Evolutionary conservation across 2,888 invertebrate genomes (phyloP).

Genomic region (Phyllotreta striolata): DNA sequence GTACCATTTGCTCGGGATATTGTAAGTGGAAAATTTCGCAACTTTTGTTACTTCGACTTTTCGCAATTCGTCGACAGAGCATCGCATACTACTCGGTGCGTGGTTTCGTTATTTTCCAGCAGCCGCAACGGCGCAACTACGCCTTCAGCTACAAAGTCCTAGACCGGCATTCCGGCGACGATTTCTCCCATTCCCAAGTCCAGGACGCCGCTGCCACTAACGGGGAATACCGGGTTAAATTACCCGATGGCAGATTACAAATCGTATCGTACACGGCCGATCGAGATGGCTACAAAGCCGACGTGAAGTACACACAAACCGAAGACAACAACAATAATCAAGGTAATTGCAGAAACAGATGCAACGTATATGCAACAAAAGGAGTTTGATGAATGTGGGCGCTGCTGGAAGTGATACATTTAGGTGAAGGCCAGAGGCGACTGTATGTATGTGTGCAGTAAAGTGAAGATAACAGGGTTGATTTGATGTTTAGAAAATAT

Average conservation of each 20-base stretch:
- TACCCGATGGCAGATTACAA: slow-evolving; percentile 73
- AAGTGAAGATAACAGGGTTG: too few relatives aligned
- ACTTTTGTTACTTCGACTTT: slow-evolving; percentile 18
- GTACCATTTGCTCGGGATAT: slow-evolving; percentile 26
- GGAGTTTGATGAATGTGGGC: too few relatives aligned
- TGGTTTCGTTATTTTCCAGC: slow-evolving; percentile 35
- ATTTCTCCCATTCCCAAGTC: slow-evolving; percentile 72
- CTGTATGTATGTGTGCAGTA: too few relatives aligned
- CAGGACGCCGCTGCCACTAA: slow-evolving; percentile 70
- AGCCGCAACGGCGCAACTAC: slow-evolving; percentile 63
- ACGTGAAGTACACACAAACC: slow-evolving; percentile 66
- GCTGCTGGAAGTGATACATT: neutral
- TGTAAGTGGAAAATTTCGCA: slow-evolving; percentile 24
- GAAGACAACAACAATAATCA: slow-evolving; percentile 13
- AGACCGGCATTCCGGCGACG: slow-evolving; percentile 70
- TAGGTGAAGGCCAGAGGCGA: neutral
- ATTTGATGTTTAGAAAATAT: too few relatives aligned
- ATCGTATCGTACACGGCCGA: slow-evolving; percentile 68
- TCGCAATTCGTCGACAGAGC: neutral
- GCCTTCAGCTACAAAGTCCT: slow-evolving; percentile 73
- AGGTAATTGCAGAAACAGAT: slow-evolving; percentile 21
- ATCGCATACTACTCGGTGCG: too few relatives aligned
- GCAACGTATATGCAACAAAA: too few relatives aligned
- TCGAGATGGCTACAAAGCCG: slow-evolving; percentile 72
- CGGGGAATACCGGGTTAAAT: slow-evolving; percentile 73